Evolutionary conservation across 1,140 invertebrate species (phyloP).

Genomic region (Drosophila dunni): DNA sequence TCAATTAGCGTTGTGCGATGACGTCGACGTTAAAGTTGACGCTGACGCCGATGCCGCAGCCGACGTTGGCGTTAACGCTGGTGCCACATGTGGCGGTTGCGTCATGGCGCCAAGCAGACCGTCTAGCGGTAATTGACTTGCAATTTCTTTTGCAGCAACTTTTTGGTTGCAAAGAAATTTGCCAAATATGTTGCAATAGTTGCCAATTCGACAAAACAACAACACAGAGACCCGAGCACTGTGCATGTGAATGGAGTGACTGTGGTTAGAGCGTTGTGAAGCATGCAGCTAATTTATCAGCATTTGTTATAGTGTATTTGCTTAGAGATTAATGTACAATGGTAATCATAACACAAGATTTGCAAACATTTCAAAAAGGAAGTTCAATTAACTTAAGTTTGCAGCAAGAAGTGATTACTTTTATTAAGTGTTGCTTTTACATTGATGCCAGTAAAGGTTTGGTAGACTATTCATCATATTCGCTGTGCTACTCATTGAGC

Average conservation of each 20-base stretch:
- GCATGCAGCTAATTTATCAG: constrained; percentile 47
- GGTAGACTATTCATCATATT: too few relatives aligned
- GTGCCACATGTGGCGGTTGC: constrained; percentile 77
- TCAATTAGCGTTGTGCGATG: constrained; percentile 77
- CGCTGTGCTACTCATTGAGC: too few relatives aligned
- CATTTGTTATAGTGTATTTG: constrained; percentile 47
- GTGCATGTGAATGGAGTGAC: neutral
- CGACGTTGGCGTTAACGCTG: constrained; percentile 16
- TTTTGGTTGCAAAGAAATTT: constrained; percentile 78
- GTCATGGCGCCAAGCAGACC: constrained; percentile 77
- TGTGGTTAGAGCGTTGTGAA: neutral
- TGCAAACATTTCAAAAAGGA: too few relatives aligned
- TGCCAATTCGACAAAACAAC: constrained; percentile 50
- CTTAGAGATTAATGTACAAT: constrained; percentile 12
- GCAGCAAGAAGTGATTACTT: too few relatives aligned
- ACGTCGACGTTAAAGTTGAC: constrained; percentile 42
- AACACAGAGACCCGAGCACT: neutral
- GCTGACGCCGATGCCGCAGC: constrained; percentile 21
- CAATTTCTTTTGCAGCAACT: constrained; percentile 78
- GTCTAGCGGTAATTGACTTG: constrained; percentile 78
- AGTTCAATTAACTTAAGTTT: too few relatives aligned
- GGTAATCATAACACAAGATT: neutral
- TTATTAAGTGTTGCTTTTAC: too few relatives aligned
- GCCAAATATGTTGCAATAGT: constrained; percentile 67
- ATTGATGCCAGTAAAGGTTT: too few relatives aligned